phyloP scores from a whole-genome alignment of 1,140 invertebrate genomes.

The Drosophila sp. region DNA sequence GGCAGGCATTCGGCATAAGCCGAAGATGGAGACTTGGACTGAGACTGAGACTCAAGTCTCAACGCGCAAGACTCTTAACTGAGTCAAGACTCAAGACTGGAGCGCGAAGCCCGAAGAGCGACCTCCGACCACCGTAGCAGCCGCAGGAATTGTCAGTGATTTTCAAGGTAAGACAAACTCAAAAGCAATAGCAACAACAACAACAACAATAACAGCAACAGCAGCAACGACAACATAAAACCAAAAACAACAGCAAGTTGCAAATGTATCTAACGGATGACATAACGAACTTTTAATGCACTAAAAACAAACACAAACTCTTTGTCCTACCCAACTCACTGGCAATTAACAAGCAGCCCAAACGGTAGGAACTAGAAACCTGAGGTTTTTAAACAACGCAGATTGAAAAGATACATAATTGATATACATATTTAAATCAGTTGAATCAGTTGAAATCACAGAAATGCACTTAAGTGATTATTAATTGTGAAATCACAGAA shows the following conservation, averaged over 20 bases:
- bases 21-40: constrained; percentile 34
- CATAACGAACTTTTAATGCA: constrained; percentile 39
- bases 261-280: constrained; percentile 20
- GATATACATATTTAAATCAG: too few relatives aligned
- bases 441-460: too few relatives aligned
- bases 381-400: too few relatives aligned
- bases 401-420: too few relatives aligned
- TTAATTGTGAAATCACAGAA: neutral
- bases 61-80: neutral
- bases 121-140: constrained; percentile 73
- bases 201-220: constrained; percentile 8
- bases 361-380: too few relatives aligned
- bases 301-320: neutral
- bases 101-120: constrained; percentile 2
- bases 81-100: constrained; percentile 3
- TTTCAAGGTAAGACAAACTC: constrained; percentile 78
- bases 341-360: too few relatives aligned
- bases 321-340: neutral
- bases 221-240: constrained; percentile 6
- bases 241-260: constrained; percentile 3
- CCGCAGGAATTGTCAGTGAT: constrained; percentile 66
- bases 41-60: neutral
- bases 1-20: constrained; percentile 68
- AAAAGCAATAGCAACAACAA: constrained; percentile 18
- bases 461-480: neutral